Evolutionary conservation across 2,888 invertebrate genomes (phyloP), one percentile per base, ranked within the genome.

Genomic region (Ctena decussata): DNA sequence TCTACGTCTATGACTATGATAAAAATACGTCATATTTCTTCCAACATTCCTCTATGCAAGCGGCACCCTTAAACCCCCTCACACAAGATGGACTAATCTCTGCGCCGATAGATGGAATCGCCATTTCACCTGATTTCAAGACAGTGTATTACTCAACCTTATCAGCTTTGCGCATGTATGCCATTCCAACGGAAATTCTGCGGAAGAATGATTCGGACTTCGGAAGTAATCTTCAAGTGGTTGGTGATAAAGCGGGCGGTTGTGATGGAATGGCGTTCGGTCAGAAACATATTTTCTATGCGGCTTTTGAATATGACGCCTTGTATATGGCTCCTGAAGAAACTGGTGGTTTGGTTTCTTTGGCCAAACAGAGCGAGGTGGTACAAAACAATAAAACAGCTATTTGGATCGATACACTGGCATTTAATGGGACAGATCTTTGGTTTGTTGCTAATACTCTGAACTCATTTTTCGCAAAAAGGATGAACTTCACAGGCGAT

Each of bases 371-470:
- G 35, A n/a, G n/a, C 11, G 32, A 41, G 12, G 37, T 89, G 30
- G 57, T 84, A 12, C 44, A 77, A 30, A 70, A 84, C 37, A 70
- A 75, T 21, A 30, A 75, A 6, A 72, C 70, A 1, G 73, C 83
- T 65, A 76, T 60, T 15, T 90, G 88, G 87, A 80, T 81, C 0
- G 89, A 90, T 46, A 87, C 87, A 3, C 78, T 90, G 37, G 86
- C 78, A 6, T 85, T 85, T 46, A 86, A 89, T 65, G 87, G 80
- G 0, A 84, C 84, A 11, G 81, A 86, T 24, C 71, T 90, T n/a
- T 90, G 89, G 90, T 88, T 86, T 65, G 77, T 79, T n/a, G 83
- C 86, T 12, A 89, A 89, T 44, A 77, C 79, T 11, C 46, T 86
- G 8, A 79, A 76, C 46, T 39, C 37, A 46, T 89, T 85, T 41